Evolutionary conservation across 2,113 vertebrate species (phyloP).

Genomic region (Oceanites oceanicus): DNA sequence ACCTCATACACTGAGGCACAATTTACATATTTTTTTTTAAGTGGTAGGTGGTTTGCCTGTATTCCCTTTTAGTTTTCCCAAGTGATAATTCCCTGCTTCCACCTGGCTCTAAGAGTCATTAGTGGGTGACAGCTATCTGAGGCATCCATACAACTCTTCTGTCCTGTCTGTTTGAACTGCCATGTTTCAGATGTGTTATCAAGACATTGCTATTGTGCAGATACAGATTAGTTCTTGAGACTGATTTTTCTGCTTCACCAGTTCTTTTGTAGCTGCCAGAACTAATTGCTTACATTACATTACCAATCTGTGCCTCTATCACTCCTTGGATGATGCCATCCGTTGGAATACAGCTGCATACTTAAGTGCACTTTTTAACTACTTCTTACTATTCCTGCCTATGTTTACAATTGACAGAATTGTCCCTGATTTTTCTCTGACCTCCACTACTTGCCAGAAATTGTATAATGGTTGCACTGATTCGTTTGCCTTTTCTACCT

Average conservation of each 20-base stretch:
- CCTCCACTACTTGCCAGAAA: neutral
- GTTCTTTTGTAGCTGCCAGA: slow-evolving; percentile 65
- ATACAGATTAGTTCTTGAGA: slow-evolving; percentile 60
- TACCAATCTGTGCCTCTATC: slow-evolving; percentile 49
- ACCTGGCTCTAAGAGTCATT: slow-evolving; percentile 49
- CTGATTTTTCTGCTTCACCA: slow-evolving; percentile 62
- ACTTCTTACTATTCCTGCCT: slow-evolving; percentile 4
- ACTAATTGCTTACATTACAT: slow-evolving; percentile 66
- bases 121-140: slow-evolving; percentile 51
- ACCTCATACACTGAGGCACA: neutral
- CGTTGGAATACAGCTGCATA: slow-evolving; percentile 47
- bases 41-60: neutral
- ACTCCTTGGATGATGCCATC: slow-evolving; percentile 47
- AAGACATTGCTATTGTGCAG: slow-evolving; percentile 56
- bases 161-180: slow-evolving; percentile 52
- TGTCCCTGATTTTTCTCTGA: neutral
- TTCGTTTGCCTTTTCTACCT: neutral
- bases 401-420: neutral
- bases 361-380: slow-evolving; percentile 30
- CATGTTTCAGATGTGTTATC: slow-evolving; percentile 53
- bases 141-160: slow-evolving; percentile 40
- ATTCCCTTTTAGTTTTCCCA: neutral
- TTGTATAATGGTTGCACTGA: neutral
- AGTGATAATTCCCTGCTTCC: slow-evolving; percentile 33
- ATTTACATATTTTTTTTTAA: neutral